Evolutionary conservation across 2,797 vertebrate species (phyloP), one percentile per base, ranked within the genome.

Genomic region (Nothura maculosa): DNA sequence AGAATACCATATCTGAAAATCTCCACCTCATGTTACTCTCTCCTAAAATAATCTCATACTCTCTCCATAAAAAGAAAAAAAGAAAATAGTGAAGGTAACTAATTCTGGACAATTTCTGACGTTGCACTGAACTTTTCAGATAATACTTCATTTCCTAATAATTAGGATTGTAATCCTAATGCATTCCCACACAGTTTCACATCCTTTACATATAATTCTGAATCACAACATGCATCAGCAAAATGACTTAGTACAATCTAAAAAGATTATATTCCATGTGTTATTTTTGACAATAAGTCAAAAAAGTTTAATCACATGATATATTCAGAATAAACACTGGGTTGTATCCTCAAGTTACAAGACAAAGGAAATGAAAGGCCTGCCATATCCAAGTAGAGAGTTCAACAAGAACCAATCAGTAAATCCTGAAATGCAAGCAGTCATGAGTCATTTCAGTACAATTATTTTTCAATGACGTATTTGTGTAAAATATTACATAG

Each of bases 231-330:
- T 0, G 0, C 17, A 70, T 12, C 64, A 85, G 75, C 8, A 92
- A 82, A 89, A 80, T 32, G 68, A 95, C 84, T 79, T 68, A 88
- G 68, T 62, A 16, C 61, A 74, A 61, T 61, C 48, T 70, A 21
- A 70, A 88, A 70, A 40, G 5, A 92, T 82, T 80, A 11, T 85
- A 32, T 94, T 92, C 85, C 79, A 62, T 25, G 75, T 22, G 12
- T 19, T 87, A 58, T 94, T 95, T 95, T 95, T 72, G 86, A 54
- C 25, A 85, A n/a, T 34, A 45, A 30, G 68, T 85, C 68, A 92
- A 48, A 92, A 87, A 85, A 82, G 10, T 82, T 93, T 93, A 89
- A 90, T 87, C 52, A 32, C 82, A 25, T 32, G 52, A 3, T 64
- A 64, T 82, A 80, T 50, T 16, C 48, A 69, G 61, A 81, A 82